A percentile compares a stretch with the other conserved stretches of the same genome.
These are phyloP conservation scores for Macaria notata DNA, from an alignment of 2,888 invertebrate genomes.

Conservation along the genomic window DNA sequence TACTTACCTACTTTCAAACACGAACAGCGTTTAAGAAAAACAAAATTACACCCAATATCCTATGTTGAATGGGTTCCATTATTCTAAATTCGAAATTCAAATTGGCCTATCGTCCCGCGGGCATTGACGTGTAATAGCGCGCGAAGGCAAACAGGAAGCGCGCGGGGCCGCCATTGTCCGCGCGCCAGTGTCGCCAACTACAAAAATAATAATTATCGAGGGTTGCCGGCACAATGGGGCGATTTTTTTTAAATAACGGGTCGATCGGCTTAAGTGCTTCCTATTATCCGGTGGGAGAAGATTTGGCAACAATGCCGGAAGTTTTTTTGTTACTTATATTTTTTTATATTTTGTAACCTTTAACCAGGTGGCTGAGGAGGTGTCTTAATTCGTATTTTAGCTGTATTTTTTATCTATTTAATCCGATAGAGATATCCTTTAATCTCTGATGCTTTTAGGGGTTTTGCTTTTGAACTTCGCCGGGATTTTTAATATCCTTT, in stretches of 20 bases:
- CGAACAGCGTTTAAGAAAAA: slow-evolving; percentile 48
- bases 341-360: slow-evolving; percentile 47
- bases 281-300: slow-evolving; percentile 71
- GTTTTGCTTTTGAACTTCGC: slow-evolving; percentile 20
- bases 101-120: slow-evolving; percentile 74
- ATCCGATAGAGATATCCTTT: slow-evolving; percentile 61
- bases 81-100: slow-evolving; percentile 74
- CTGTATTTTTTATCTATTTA: slow-evolving; percentile 53
- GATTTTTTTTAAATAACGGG: slow-evolving; percentile 69
- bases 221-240: slow-evolving; percentile 68
- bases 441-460: slow-evolving; percentile 38
- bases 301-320: slow-evolving; percentile 73
- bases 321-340: slow-evolving; percentile 49
- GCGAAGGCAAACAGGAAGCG: slow-evolving; percentile 81
- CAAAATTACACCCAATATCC: slow-evolving; percentile 64
- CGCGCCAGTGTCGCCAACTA: slow-evolving; percentile 76
- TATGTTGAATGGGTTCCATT: slow-evolving; percentile 65
- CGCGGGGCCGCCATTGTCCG: slow-evolving; percentile 71
- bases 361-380: slow-evolving; percentile 67
- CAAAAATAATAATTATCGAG: slow-evolving; percentile 81
- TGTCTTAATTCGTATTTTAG: slow-evolving; percentile 71
- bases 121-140: slow-evolving; percentile 81
- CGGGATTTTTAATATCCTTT: background rate
- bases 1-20: slow-evolving; percentile 33
- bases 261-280: slow-evolving; percentile 79